Evolutionary conservation across 2,797 vertebrate species (phyloP).

Genomic region (Neosilurus mollespiculum): DNA sequence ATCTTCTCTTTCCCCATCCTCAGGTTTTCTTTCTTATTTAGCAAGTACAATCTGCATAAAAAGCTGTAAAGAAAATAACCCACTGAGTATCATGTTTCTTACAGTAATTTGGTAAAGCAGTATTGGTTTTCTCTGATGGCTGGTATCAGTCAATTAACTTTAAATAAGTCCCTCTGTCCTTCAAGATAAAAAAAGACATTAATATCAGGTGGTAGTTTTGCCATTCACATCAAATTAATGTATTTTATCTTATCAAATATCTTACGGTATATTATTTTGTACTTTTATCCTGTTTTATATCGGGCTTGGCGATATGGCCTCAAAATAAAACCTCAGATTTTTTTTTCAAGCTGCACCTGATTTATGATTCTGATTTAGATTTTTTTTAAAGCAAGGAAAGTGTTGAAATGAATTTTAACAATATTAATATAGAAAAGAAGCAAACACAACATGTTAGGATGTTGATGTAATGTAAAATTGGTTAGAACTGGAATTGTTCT

Average conservation of each 20-base stretch:
- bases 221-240: not conserved
- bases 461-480: too few relatives aligned
- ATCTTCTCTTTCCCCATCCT: not conserved
- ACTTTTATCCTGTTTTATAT: too few relatives aligned
- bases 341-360: too few relatives aligned
- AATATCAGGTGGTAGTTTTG: not conserved
- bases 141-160: not conserved
- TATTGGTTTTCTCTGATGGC: not conserved
- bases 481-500: too few relatives aligned
- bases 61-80: not conserved
- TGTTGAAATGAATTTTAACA: too few relatives aligned
- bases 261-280: too few relatives aligned
- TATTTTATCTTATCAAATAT: not conserved
- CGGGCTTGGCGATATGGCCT: too few relatives aligned
- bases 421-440: too few relatives aligned
- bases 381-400: too few relatives aligned
- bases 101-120: not conserved
- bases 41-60: not conserved
- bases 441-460: too few relatives aligned
- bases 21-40: not conserved
- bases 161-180: not conserved
- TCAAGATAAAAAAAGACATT: not conserved
- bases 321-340: too few relatives aligned
- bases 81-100: not conserved
- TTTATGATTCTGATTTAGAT: too few relatives aligned